Evolutionary conservation across 1,140 invertebrate genomes (phyloP).

Genomic region (Agrypnia vestita): DNA sequence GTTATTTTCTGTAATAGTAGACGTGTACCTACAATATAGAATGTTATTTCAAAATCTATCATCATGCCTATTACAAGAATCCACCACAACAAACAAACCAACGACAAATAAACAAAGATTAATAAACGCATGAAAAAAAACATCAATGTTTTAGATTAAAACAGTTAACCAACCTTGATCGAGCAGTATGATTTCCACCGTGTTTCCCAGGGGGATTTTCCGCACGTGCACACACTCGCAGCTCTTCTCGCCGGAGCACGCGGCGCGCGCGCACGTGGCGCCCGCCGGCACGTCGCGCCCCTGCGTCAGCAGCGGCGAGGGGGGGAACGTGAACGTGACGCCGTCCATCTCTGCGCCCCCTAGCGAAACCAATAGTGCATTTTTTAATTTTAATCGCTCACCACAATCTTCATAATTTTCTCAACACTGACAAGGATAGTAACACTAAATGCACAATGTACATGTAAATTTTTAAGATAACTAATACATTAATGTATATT

Average conservation of each 20-base stretch:
- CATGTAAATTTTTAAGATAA: too few species aligned
- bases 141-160: not conserved
- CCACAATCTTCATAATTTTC: not conserved
- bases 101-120: too few species aligned
- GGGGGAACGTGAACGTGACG: slow-evolving; percentile 79
- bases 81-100: too few species aligned
- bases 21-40: too few species aligned
- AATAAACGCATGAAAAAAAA: too few species aligned
- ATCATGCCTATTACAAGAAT: too few species aligned
- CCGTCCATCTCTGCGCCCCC: slow-evolving; percentile 74
- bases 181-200: slow-evolving; percentile 79
- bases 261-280: slow-evolving; percentile 71
- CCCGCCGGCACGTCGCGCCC: slow-evolving; percentile 71
- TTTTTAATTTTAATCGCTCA: too few species aligned
- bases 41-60: too few species aligned
- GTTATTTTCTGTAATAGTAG: too few species aligned
- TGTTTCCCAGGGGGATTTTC: slow-evolving; percentile 74
- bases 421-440: not conserved
- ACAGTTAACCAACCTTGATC: slow-evolving; percentile 76
- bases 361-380: slow-evolving; percentile 61
- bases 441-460: too few species aligned
- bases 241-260: slow-evolving; percentile 66
- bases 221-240: slow-evolving; percentile 81
- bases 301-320: slow-evolving; percentile 80
- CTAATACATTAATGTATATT: too few species aligned